These are phyloP conservation scores for Perizoma affinitatum DNA, from an alignment of 2,888 invertebrate species.

Conservation along the genomic window DNA sequence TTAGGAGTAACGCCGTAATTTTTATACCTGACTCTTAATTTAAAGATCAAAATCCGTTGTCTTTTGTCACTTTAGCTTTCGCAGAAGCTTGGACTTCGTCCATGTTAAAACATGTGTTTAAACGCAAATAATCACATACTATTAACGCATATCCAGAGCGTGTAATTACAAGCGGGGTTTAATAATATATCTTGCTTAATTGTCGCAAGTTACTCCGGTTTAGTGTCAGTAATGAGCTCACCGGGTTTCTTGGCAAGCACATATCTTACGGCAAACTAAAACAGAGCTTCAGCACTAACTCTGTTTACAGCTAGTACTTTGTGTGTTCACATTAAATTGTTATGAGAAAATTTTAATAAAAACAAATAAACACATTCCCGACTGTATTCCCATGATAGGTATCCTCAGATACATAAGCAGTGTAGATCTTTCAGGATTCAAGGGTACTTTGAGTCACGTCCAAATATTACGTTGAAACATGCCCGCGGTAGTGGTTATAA, in stretches of 20 bases:
- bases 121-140: conserved; percentile 26
- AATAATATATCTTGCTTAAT: conserved; percentile 42
- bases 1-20: too few species aligned
- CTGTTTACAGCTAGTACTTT: conserved; percentile 23
- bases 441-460: too few species aligned
- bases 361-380: too few species aligned
- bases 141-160: conserved; percentile 30
- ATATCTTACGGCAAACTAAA: conserved; percentile 63
- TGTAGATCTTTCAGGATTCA: too few species aligned
- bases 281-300: conserved; percentile 41
- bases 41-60: too few species aligned
- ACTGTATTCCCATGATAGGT: too few species aligned
- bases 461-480: too few species aligned
- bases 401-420: too few species aligned
- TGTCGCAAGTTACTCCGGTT: conserved; percentile 40
- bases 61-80: too few species aligned
- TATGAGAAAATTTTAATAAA: too few species aligned
- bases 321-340: conserved; percentile 18
- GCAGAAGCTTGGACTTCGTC: background rate
- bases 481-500: too few species aligned
- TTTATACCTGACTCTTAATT: too few species aligned
- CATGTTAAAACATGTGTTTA: conserved; percentile 18
- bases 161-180: conserved; percentile 37
- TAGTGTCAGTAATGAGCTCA: conserved; percentile 67
- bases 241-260: conserved; percentile 64